phyloP scores from a whole-genome alignment of 2,113 vertebrate genomes.

The Callocephalon fimbriatum region DNA sequence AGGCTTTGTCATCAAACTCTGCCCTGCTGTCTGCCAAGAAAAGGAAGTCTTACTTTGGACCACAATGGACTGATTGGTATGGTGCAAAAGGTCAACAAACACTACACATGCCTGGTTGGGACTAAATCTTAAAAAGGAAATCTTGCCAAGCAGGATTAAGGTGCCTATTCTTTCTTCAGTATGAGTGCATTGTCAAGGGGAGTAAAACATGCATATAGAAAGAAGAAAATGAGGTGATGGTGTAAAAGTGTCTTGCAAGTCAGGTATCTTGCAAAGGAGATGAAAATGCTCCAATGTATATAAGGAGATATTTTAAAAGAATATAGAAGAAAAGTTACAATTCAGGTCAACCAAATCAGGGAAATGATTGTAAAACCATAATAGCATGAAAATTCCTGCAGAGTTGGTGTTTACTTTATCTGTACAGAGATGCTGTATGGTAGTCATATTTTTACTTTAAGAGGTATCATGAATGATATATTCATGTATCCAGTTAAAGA shows the following conservation, averaged over 20 bases:
- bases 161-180: constrained; percentile 27
- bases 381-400: neutral
- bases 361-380: neutral
- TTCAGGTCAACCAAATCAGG: neutral
- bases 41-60: constrained; percentile 64
- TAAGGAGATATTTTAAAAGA: neutral
- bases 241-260: constrained; percentile 15
- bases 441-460: neutral
- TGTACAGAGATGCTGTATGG: neutral
- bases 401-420: neutral
- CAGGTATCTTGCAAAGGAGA: neutral
- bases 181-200: neutral
- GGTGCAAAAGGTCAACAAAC: constrained; percentile 64
- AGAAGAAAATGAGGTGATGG: neutral
- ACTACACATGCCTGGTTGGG: constrained; percentile 29
- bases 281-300: neutral
- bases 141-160: constrained; percentile 29
- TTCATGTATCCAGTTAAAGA: neutral
- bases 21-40: constrained; percentile 50
- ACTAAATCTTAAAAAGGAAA: constrained; percentile 41
- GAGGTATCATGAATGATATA: neutral
- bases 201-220: constrained; percentile 8
- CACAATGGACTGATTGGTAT: constrained; percentile 44
- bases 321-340: neutral
- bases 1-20: constrained; percentile 13